These are phyloP conservation scores for Mus minutoides DNA, from an alignment of 2,797 vertebrate species.

Conservation along the genomic window DNA sequence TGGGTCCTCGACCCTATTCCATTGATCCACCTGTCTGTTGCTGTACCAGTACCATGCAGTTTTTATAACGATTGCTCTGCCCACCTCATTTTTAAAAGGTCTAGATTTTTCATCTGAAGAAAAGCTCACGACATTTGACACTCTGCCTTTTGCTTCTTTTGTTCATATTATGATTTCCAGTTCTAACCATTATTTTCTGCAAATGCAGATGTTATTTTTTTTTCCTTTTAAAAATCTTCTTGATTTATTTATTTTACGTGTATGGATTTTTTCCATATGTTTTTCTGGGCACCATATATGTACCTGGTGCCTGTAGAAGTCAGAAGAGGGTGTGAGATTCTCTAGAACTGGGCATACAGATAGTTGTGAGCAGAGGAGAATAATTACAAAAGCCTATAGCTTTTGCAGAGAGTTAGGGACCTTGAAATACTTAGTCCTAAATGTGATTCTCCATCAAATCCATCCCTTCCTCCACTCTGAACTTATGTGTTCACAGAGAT, in stretches of 20 bases:
- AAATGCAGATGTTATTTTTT: background rate
- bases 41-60: too few species aligned
- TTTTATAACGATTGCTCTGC: too few species aligned
- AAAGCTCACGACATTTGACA: background rate
- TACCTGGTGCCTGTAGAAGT: too few species aligned
- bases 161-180: background rate
- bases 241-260: background rate
- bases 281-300: background rate
- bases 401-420: background rate
- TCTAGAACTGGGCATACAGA: background rate
- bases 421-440: background rate
- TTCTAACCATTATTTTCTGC: background rate
- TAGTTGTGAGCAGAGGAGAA: background rate
- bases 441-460: background rate
- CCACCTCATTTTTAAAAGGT: background rate
- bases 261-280: background rate
- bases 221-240: background rate
- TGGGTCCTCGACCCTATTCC: too few species aligned
- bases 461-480: background rate
- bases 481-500: background rate
- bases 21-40: too few species aligned
- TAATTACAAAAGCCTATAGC: background rate
- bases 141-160: background rate
- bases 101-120: background rate
- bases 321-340: background rate